Evolutionary conservation across 2,113 vertebrate genomes (phyloP).

Genomic region (Sceloporus undulatus): DNA sequence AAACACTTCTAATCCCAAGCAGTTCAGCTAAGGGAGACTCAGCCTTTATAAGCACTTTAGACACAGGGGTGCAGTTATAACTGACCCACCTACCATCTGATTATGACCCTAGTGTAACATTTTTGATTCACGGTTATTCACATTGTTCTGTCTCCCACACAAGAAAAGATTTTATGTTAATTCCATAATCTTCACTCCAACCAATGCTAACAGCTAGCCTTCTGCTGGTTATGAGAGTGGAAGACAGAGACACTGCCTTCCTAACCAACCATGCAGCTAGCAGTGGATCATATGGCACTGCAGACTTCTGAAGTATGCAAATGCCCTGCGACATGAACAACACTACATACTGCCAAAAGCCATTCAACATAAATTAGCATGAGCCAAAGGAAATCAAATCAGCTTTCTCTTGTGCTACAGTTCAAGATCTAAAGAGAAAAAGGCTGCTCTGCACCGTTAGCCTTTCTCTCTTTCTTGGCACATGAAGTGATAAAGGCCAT

Average conservation of each 20-base stretch:
- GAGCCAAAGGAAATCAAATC: background rate
- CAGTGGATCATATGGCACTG: background rate
- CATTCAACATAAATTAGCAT: background rate
- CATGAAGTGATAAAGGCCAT: background rate
- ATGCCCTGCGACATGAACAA: accelerated
- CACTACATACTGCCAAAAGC: background rate
- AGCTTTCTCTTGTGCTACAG: background rate
- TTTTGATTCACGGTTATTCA: conserved; percentile 1
- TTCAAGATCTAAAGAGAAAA: background rate
- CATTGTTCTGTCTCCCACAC: background rate
- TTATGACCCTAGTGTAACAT: background rate
- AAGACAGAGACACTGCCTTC: background rate
- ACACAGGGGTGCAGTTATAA: background rate
- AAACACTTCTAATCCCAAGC: no score
- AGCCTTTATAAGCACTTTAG: conserved; percentile 6
- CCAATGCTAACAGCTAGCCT: background rate
- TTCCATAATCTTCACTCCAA: background rate
- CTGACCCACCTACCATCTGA: no score
- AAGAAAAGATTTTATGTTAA: accelerated
- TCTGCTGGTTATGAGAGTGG: background rate
- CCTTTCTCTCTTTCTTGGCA: accelerated
- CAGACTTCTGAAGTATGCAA: background rate
- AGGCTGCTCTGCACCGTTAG: accelerated
- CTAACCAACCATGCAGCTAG: accelerated
- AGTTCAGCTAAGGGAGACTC: no score